Evolutionary conservation across 2,113 vertebrate species (phyloP), one percentile per base, ranked within the genome.

Genomic region (Otus sunia): DNA sequence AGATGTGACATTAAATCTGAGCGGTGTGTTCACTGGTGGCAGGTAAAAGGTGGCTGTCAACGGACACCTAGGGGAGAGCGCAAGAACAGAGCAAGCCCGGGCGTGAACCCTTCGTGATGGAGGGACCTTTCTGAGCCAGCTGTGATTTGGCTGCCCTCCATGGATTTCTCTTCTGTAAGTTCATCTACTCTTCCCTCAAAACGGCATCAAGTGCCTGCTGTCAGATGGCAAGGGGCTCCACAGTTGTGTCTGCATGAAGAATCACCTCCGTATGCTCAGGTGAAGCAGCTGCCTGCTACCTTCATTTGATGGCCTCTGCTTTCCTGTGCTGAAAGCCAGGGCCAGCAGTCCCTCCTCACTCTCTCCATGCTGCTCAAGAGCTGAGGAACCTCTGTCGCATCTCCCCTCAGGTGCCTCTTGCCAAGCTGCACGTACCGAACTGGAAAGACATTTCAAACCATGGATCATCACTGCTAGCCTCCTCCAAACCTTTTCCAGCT

Each of bases 331-430:
- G 63, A 76, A 36, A 80, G 45, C 7, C 76, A 49, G 5, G 9
- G 34, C 39, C 21, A 9, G 27, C 64, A 49, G 64, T 15, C 3
- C 47, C 63, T 74, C 27, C 63, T 66, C 55, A 8, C 15, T 34
- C 23, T 55, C 41, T 20, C 59, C 25, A 15, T 1, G 11, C 45
- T 10, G 10, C 49, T 73, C 0, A 0, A 22, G 55, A 62, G 41
- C 1, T 45, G 60, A 69, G 59, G 60, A 89, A 69, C 34, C 13
- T 55, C 68, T 69, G 15, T 11, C 66, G 43, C 26, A 15, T 39
- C 34, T 79, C 14, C 39, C 32, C 68, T 56, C 63, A 8, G 26
- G 23, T 68, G 4, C 55, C 21, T 47, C 59, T 66, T 43, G 34
- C 58, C 58, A 56, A 39, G 6, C 16, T 62, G 41, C 9, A 13